Evolutionary conservation across 1,140 invertebrate genomes (phyloP).

Genomic region (Lasioglossum albipes): DNA sequence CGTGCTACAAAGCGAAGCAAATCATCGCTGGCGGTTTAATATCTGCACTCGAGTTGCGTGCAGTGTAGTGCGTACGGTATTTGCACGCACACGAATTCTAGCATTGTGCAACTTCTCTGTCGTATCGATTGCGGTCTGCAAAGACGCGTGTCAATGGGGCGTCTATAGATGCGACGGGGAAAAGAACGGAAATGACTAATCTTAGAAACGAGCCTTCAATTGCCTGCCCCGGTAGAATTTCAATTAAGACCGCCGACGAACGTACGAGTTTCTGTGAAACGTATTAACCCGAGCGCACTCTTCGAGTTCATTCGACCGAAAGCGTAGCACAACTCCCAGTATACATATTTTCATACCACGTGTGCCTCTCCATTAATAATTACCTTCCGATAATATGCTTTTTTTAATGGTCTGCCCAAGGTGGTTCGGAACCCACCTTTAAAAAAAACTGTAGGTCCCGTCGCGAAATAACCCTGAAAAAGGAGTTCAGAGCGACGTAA

Average conservation of each 20-base stretch:
- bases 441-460: too few relatives aligned
- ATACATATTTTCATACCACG: too few relatives aligned
- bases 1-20: not conserved
- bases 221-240: conserved; percentile 59
- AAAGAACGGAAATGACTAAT: conserved; percentile 64
- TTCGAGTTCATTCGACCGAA: too few relatives aligned
- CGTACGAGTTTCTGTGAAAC: conserved; percentile 43
- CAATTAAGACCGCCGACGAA: conserved; percentile 64
- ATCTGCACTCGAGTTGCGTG: not conserved
- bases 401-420: too few relatives aligned
- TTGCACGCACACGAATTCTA: not conserved
- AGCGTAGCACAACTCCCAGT: too few relatives aligned
- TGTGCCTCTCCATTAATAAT: too few relatives aligned
- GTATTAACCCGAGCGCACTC: not conserved
- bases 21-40: not conserved
- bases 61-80: not conserved
- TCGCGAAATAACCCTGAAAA: too few relatives aligned
- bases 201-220: conserved; percentile 59
- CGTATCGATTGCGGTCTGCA: conserved; percentile 6
- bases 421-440: too few relatives aligned
- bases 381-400: too few relatives aligned
- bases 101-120: not conserved
- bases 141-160: conserved; percentile 3
- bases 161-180: conserved; percentile 47
- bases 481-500: too few relatives aligned